phyloP scores from a whole-genome alignment of 1,140 invertebrate genomes.

The Chrysomallon squamiferum region DNA sequence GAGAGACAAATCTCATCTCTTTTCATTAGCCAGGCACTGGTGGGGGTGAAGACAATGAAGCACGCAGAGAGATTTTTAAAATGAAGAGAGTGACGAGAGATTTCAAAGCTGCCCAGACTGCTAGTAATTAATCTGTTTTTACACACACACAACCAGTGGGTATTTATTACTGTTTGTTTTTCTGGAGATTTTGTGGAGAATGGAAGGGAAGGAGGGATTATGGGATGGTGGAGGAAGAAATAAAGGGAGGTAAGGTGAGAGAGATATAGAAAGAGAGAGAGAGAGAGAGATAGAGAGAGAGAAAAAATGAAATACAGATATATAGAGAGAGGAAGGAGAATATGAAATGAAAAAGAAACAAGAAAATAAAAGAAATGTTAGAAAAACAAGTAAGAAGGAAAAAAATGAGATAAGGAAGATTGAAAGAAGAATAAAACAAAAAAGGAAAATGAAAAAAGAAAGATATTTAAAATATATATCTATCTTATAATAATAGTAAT shows the following conservation, averaged over 20 bases:
- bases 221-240: not conserved
- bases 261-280: not conserved
- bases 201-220: too few species aligned
- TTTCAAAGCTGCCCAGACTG: too few species aligned
- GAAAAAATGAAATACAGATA: not conserved
- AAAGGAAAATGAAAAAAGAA: not conserved
- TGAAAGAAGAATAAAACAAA: not conserved
- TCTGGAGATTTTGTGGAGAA: too few species aligned
- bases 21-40: too few species aligned
- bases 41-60: too few species aligned
- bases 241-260: not conserved
- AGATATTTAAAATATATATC: not conserved
- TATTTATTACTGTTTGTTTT: too few species aligned
- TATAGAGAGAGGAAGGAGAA: not conserved
- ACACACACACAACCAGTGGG: too few species aligned
- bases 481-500: not conserved
- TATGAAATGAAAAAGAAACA: not conserved
- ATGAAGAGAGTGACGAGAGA: too few species aligned
- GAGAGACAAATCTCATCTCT: too few species aligned
- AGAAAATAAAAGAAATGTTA: not conserved
- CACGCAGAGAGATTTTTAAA: too few species aligned
- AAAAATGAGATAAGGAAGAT: not conserved
- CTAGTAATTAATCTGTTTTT: too few species aligned
- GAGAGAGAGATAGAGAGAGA: not conserved
- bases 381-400: not conserved